Conservation (phyloP, 2,797 vertebrate genomes). For the Australoheros facetus region DNA sequence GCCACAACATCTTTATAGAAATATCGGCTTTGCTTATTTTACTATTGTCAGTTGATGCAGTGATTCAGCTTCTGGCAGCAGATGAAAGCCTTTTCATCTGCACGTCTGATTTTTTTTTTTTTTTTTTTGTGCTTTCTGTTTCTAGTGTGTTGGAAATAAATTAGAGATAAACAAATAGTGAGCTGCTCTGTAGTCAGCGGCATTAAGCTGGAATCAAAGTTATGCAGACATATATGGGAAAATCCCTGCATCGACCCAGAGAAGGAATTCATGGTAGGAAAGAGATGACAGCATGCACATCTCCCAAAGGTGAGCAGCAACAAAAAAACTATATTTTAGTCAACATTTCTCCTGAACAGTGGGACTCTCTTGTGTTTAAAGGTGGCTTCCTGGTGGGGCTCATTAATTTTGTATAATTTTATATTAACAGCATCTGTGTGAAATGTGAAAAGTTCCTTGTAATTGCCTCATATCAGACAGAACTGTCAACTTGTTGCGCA, state of each 20-base stretch:
- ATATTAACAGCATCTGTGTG: not conserved
- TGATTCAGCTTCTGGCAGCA: constrained; percentile 1
- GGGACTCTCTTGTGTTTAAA: not conserved
- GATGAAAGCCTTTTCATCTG: constrained; percentile 22
- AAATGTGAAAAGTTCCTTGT: not conserved
- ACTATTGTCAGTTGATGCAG: constrained; percentile 11
- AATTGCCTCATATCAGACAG: not conserved
- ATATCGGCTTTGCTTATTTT: constrained; percentile 18
- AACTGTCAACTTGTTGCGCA: not conserved
- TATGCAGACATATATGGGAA: not conserved
- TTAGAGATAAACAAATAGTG: not conserved
- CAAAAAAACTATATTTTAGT: not conserved
- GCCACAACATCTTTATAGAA: constrained; percentile 14
- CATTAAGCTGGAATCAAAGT: not conserved
- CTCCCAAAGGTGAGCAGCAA: not conserved
- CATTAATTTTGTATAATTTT: not conserved
- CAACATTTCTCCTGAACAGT: not conserved
- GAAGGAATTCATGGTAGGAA: not conserved
- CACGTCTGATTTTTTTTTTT: constrained; percentile 6
- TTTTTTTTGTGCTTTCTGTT: not conserved
- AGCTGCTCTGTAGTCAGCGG: constrained; percentile 1
- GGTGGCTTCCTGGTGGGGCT: not conserved
- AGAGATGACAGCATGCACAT: not conserved
- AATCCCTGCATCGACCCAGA: not conserved
- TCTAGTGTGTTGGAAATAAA: constrained; percentile 22